Evolutionary conservation across 2,797 vertebrate genomes (phyloP).

Genomic region (Scarus forsteni): DNA sequence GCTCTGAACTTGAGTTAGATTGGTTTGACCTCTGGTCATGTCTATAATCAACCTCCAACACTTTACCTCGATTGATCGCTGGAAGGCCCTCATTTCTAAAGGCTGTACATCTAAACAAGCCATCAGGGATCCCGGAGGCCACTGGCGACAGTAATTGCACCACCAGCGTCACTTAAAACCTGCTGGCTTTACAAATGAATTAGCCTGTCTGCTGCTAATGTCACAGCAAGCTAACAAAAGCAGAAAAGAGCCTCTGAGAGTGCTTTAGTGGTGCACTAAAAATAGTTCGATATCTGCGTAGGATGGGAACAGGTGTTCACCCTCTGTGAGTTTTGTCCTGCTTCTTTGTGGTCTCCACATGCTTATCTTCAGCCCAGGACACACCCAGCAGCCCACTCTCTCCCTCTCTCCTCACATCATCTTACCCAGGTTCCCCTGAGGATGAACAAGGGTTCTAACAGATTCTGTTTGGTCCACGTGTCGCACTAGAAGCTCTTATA

Average conservation of each 20-base stretch:
- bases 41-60: slow-evolving; percentile 56
- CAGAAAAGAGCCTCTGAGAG: slow-evolving; percentile 32
- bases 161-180: slow-evolving; percentile 7
- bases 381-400: slow-evolving; percentile 39
- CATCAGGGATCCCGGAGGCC: slow-evolving; percentile 15
- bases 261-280: slow-evolving; percentile 37
- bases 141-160: slow-evolving; percentile 9
- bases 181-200: slow-evolving; percentile 6
- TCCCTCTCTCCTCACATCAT: slow-evolving; percentile 31
- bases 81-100: slow-evolving; percentile 41
- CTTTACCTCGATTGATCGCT: slow-evolving; percentile 34
- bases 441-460: slow-evolving; percentile 64
- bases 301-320: slow-evolving; percentile 53
- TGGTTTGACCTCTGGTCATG: slow-evolving; percentile 48
- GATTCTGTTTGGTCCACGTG: slow-evolving; percentile 47
- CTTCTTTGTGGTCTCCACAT: slow-evolving; percentile 26
- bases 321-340: slow-evolving; percentile 61
- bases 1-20: slow-evolving; percentile 27
- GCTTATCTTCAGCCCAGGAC: slow-evolving; percentile 49
- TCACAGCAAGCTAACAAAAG: slow-evolving; percentile 15
- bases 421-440: slow-evolving; percentile 44
- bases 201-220: background rate
- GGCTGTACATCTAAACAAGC: slow-evolving; percentile 22
- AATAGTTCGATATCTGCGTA: slow-evolving; percentile 30
- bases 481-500: slow-evolving; percentile 40